A percentile compares a stretch with the other conserved stretches of the same genome.
These are phyloP conservation scores for Pollenia angustigena DNA, from an alignment of 2,888 invertebrate species.

Conservation along the genomic window DNA sequence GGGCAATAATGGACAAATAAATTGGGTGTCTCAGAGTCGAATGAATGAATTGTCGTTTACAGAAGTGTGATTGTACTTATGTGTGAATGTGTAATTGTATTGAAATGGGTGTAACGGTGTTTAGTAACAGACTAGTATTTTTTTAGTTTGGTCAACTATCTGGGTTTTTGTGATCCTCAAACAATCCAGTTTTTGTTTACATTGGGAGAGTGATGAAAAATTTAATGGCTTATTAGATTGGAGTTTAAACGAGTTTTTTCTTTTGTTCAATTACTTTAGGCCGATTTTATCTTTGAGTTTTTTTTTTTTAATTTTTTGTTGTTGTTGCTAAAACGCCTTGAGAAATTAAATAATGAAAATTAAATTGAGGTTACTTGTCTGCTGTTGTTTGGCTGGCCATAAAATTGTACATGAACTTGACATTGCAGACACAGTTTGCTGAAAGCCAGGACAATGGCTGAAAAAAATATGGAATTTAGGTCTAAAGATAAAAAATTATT, in stretches of 20 bases:
- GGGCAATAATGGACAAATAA: slow-evolving; percentile 23
- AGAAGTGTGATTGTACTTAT: neutral
- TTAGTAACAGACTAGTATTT: slow-evolving; percentile 13
- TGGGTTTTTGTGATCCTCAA: slow-evolving; percentile 21
- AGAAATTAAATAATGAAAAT: slow-evolving; percentile 44
- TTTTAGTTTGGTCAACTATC: slow-evolving; percentile 9
- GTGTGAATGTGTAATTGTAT: neutral
- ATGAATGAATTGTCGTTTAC: neutral
- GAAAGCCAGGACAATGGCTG: neutral
- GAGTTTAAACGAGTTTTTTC: too few species aligned
- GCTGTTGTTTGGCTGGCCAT: slow-evolving; percentile 5
- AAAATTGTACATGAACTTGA: slow-evolving; percentile 59
- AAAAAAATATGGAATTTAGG: neutral
- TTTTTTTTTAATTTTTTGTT: neutral
- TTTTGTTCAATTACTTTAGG: too few species aligned
- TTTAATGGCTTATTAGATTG: too few species aligned
- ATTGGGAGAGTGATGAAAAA: neutral
- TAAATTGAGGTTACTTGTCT: slow-evolving; percentile 46
- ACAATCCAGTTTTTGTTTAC: slow-evolving; percentile 18
- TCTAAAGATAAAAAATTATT: too few species aligned
- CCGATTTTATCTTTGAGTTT: neutral
- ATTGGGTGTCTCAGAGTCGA: neutral
- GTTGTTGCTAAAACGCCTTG: neutral
- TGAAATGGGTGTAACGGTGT: neutral
- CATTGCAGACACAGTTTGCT: slow-evolving; percentile 21